Base-by-base conservation (phyloP, 1,140 invertebrate genomes). In the Aradophagus sp. region DNA sequence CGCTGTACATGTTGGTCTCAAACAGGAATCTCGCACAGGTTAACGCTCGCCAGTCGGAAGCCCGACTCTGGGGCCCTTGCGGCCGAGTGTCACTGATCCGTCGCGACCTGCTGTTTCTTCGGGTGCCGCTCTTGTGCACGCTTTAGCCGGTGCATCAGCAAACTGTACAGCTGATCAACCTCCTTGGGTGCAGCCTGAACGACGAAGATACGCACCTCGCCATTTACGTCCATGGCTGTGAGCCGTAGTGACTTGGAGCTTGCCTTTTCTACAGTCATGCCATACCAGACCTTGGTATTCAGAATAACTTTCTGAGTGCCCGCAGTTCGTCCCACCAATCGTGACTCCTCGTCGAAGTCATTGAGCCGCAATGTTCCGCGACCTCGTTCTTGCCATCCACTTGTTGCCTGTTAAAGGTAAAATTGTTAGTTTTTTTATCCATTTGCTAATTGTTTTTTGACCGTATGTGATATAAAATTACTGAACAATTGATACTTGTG, bases 271-370 rank as follows among this genome's bases (percentile, higher is more conserved):
- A 94, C 91, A 4, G 92, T 91, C 96, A 98, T 98, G 29, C 92
- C 96, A 2, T 93, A 88, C 94, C 95, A 98, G 27, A 95, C 90
- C 87, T 97, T 97, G 15, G 96, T 97, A 82, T 98, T 99, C 10
- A 99, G 86, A 74, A 97, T 91, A 41, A 98, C 90, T 62, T 95
- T 89, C 45, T 97, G 89, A 63, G 93, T 96, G 11, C 96, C 96
- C 13, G 93, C 89, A 8, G 93, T 94, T 36, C 96, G 88, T 77
- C 96, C 94, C 1, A 98, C 93, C 2, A 97, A 86, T 35, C 95
- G 86, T 14, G 91, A 94, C 45, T 89, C 88, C 5, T 88, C 86
- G 66, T 90, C 89, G 56, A 88, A 87, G 79, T 97, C 95, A 86
- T 98, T 98, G 2, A 98, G 86, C 50, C 96, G 88, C 36, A 98